These are phyloP conservation scores for Sphaeridia pumilis DNA, from an alignment of 2,888 invertebrate genomes.

Conservation along the genomic window DNA sequence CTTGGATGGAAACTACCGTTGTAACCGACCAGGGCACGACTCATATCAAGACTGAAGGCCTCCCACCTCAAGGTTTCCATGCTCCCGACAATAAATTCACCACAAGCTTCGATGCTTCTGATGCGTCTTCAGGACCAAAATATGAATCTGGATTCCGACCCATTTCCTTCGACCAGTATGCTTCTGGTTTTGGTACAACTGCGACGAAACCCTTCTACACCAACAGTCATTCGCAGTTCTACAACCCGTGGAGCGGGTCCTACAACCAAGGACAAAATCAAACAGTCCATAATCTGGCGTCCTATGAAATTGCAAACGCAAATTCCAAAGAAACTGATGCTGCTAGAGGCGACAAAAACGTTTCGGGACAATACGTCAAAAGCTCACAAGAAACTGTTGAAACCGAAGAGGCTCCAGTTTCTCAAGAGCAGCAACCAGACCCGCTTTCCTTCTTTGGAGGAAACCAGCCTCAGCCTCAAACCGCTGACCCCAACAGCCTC, in stretches of 20 bases:
- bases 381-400: background rate
- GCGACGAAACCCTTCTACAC: constrained; percentile 12
- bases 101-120: constrained; percentile 14
- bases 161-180: constrained; percentile 25
- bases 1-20: constrained; percentile 27
- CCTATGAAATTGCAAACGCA: background rate
- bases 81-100: constrained; percentile 11
- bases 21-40: constrained; percentile 10
- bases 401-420: background rate
- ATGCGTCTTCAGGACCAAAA: constrained; percentile 21
- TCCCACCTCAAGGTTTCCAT: background rate
- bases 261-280: background rate
- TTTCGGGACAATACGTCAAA: constrained; percentile 2
- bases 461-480: constrained; percentile 12
- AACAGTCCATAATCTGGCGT: background rate
- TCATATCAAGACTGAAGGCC: background rate
- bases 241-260: constrained; percentile 16
- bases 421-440: constrained; percentile 7
- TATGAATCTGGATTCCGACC: constrained; percentile 34
- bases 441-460: constrained; percentile 10
- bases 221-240: constrained; percentile 15
- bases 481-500: background rate
- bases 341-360: constrained; percentile 16
- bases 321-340: constrained; percentile 3
- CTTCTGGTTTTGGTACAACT: constrained; percentile 18